These are phyloP conservation scores for Erinaceus europaeus DNA, from an alignment of 2,113 vertebrate species.

Conservation along the genomic window DNA sequence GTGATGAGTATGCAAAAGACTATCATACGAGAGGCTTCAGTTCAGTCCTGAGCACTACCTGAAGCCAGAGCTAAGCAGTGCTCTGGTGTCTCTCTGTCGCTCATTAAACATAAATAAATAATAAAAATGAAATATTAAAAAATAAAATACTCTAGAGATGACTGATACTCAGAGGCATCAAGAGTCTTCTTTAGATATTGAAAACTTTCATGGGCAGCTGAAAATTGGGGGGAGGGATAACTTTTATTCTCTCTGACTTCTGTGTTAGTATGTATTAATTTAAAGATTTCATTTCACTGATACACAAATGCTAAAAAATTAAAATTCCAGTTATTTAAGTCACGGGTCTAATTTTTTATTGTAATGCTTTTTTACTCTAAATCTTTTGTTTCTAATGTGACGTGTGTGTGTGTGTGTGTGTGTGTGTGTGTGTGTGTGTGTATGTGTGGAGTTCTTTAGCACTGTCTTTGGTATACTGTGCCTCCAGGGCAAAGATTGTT, in stretches of 20 bases:
- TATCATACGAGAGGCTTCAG: no score
- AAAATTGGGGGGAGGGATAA: background rate
- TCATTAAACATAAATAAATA: background rate
- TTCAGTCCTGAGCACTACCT: no score
- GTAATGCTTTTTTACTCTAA: background rate
- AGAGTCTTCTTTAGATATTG: background rate
- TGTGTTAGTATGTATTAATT: background rate
- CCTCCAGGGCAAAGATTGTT: background rate
- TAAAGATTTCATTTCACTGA: constrained; percentile 12
- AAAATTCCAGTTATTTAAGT: no score
- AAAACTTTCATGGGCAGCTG: background rate
- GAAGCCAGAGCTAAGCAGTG: no score
- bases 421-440: background rate
- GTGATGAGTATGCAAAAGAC: no score
- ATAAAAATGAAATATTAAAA: background rate
- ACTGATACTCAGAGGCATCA: background rate
- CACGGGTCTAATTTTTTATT: no score
- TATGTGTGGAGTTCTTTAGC: background rate
- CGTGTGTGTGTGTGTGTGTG: background rate
- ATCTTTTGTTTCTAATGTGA: background rate
- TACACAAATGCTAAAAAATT: no score
- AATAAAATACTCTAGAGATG: background rate
- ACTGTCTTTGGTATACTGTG: background rate
- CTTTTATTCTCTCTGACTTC: background rate
- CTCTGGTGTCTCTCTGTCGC: no score